A percentile compares a stretch with the other conserved stretches of the same genome.
These are phyloP conservation scores for Pelodiscus sinensis DNA, from an alignment of 2,113 vertebrate species.

Conservation along the genomic window DNA sequence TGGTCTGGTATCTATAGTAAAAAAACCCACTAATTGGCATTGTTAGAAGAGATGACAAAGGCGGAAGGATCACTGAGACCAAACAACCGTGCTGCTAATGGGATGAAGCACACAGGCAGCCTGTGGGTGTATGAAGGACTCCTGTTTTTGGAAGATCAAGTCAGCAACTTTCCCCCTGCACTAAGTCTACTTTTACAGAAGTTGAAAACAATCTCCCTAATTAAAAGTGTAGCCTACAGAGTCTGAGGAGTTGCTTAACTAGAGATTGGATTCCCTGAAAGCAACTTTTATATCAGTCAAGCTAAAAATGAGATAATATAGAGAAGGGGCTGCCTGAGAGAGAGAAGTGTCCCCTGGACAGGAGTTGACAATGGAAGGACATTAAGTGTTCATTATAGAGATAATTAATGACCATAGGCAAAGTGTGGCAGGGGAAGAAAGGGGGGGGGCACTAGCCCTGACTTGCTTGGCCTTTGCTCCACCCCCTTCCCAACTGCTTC, in stretches of 20 bases:
- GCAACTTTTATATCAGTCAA: background rate
- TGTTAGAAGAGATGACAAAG: background rate
- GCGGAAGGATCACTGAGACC: background rate
- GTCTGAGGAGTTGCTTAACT: slow-evolving; percentile 35
- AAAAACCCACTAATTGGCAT: background rate
- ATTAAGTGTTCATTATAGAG: background rate
- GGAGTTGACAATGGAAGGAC: background rate
- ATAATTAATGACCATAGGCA: background rate
- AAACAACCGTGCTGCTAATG: background rate
- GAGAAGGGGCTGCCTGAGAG: background rate
- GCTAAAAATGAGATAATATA: background rate
- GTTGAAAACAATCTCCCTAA: background rate
- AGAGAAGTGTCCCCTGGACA: no score
- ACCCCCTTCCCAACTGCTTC: no score
- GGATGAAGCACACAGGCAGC: background rate
- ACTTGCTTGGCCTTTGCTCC: no score
- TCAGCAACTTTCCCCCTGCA: background rate
- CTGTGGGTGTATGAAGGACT: background rate
- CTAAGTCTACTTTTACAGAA: slow-evolving; percentile 1
- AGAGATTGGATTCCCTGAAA: slow-evolving; percentile 31
- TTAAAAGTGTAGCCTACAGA: slow-evolving; percentile 27
- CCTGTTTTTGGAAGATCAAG: slow-evolving; percentile 14
- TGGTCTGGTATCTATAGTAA: background rate
- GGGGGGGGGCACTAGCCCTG: no score
- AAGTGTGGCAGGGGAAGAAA: no score